Evolutionary conservation across 2,797 vertebrate species (phyloP).

Genomic region (Sparidentex hasta): DNA sequence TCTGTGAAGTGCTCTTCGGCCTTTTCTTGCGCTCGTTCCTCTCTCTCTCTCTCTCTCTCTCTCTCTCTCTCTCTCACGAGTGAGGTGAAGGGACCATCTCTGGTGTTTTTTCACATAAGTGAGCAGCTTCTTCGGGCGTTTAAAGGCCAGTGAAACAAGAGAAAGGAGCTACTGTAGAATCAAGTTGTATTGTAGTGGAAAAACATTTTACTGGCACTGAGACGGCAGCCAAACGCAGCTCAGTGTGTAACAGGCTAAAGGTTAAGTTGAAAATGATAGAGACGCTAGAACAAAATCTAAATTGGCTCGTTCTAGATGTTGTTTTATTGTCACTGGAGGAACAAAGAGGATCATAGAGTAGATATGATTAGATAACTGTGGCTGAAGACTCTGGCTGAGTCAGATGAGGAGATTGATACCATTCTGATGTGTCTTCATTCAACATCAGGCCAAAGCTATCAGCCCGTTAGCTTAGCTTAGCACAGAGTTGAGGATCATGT

Average conservation of each 20-base stretch:
- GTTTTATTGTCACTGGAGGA: background rate
- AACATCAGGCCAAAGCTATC: background rate
- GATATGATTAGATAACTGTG: background rate
- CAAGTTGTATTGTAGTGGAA: background rate
- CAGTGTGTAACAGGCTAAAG: slow-evolving; percentile 16
- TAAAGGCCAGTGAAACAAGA: background rate
- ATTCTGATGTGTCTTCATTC: background rate
- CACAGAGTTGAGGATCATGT: background rate
- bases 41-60: too few species aligned
- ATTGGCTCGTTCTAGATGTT: background rate
- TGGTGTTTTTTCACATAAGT: slow-evolving; percentile 14
- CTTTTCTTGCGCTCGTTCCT: background rate
- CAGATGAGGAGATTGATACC: background rate
- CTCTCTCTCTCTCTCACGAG: slow-evolving; percentile 12
- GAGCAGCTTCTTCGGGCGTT: background rate
- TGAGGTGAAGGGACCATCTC: background rate
- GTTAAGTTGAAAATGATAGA: slow-evolving; percentile 10
- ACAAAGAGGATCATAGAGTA: background rate
- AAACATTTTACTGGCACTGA: slow-evolving; percentile 27
- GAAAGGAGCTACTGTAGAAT: background rate
- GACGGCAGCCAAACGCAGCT: slow-evolving; percentile 26
- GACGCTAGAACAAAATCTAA: background rate
- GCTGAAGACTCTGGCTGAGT: background rate
- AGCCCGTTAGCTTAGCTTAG: background rate
- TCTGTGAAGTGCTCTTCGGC: background rate